Evolutionary conservation across 2,797 vertebrate species (phyloP).

Genomic region (Squalus acanthias): DNA sequence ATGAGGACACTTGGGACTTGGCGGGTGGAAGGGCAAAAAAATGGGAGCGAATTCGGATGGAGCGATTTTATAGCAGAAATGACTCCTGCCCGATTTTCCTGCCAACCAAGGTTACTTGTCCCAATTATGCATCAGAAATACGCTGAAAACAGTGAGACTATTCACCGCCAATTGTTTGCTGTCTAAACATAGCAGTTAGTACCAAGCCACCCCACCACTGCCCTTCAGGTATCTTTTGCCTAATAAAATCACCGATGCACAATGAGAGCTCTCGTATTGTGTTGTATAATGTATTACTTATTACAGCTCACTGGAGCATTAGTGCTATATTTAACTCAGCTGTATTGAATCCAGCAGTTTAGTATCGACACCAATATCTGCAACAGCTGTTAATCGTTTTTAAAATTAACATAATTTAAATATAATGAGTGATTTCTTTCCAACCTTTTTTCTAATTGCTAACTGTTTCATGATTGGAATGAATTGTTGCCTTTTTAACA

Average conservation of each 20-base stretch:
- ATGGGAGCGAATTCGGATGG: neutral
- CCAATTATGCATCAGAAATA: neutral
- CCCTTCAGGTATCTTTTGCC: neutral
- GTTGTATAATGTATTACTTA: conserved; percentile 24
- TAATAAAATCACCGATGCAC: neutral
- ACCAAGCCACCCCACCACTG: neutral
- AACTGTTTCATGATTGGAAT: neutral
- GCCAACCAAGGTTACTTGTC: neutral
- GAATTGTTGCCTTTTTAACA: neutral
- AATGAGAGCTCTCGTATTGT: neutral
- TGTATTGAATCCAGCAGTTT: conserved; percentile 23
- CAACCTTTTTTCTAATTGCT: neutral
- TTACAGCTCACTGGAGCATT: conserved; percentile 6
- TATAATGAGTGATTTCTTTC: conserved; percentile 27
- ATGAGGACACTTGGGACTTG: neutral
- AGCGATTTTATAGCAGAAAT: neutral
- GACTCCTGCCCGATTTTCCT: neutral
- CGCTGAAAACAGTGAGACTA: neutral
- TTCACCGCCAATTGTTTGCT: neutral
- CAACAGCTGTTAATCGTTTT: conserved; percentile 26
- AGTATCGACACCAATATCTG: neutral
- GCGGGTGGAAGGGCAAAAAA: neutral
- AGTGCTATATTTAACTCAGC: conserved; percentile 17
- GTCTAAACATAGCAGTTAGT: neutral
- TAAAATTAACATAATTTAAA: conserved; percentile 24